Conservation (phyloP, 2,113 vertebrate genomes). For the Psettodes erumei region DNA sequence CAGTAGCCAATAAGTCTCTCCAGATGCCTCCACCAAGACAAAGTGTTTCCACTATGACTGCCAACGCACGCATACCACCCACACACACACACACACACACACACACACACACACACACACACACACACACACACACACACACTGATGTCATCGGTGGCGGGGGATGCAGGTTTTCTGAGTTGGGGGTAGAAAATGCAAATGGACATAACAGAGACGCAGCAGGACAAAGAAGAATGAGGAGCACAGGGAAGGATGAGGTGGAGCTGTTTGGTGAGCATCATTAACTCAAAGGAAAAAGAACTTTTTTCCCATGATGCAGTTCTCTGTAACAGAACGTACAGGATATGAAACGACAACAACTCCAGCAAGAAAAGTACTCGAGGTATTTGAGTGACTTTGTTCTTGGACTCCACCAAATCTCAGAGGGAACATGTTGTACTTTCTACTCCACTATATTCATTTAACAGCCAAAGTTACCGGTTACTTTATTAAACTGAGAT, state of each 20-base stretch:
- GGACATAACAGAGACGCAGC: background rate
- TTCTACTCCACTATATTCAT: too few relatives aligned
- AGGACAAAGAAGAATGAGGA: background rate
- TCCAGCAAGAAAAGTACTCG: too few relatives aligned
- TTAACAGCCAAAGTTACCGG: too few relatives aligned
- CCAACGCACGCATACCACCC: constrained; percentile 32
- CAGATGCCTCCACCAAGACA: constrained; percentile 59
- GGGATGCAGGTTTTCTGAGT: constrained; percentile 20
- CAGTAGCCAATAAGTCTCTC: constrained; percentile 57
- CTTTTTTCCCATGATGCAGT: background rate
- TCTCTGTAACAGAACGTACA: too few relatives aligned
- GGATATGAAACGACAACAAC: too few relatives aligned
- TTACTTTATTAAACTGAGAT: too few relatives aligned
- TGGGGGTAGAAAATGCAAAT: constrained; percentile 21
- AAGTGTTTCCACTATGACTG: constrained; percentile 54
- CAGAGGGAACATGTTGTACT: too few relatives aligned
- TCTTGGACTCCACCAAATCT: too few relatives aligned
- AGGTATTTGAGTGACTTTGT: too few relatives aligned
- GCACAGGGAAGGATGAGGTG: background rate
- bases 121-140: constrained; percentile 13
- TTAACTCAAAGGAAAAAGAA: background rate
- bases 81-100: constrained; percentile 14
- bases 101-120: constrained; percentile 12
- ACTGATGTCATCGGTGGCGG: constrained; percentile 42
- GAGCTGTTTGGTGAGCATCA: background rate